Percentiles rank a stretch among this genome's conserved stretches.
Evolutionary conservation across 2,113 vertebrate species (phyloP).

Genomic region (Nerophis ophidion): DNA sequence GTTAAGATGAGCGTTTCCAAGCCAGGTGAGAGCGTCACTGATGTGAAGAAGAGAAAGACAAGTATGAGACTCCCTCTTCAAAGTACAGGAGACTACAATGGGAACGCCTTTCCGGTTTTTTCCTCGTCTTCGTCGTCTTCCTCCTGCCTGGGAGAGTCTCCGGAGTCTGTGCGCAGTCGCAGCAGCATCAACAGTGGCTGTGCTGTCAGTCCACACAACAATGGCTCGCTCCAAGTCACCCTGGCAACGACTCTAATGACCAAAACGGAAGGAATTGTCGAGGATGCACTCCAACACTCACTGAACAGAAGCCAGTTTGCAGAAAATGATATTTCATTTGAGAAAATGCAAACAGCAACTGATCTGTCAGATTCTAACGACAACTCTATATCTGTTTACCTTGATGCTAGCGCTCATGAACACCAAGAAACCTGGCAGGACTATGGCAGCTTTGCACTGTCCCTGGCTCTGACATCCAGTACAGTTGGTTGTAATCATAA

Average conservation of each 20-base stretch:
- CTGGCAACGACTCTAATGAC: conserved; percentile 15
- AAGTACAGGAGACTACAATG: conserved; percentile 38
- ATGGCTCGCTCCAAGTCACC: conserved; percentile 57
- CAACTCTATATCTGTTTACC: conserved; percentile 62
- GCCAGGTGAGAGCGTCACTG: conserved; percentile 4
- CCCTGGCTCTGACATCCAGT: conserved; percentile 6
- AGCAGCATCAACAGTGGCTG: conserved; percentile 46
- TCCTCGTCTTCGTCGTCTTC: conserved; percentile 47
- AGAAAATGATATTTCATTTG: neutral
- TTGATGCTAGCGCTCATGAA: conserved; percentile 51
- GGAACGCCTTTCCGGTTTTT: conserved; percentile 43
- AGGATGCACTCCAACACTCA: conserved; percentile 8
- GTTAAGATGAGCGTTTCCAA: conserved; percentile 45
- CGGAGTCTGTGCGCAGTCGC: conserved; percentile 50
- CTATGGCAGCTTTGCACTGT: conserved; percentile 35
- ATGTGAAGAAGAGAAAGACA: conserved; percentile 1
- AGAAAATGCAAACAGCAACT: neutral
- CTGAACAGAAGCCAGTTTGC: neutral
- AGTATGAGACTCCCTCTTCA: conserved; percentile 48
- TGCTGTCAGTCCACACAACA: conserved; percentile 49
- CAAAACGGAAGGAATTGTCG: neutral
- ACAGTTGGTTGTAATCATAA: neutral
- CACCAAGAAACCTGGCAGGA: conserved; percentile 37
- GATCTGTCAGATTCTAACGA: conserved; percentile 46
- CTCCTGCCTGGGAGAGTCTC: conserved; percentile 48